Conservation (phyloP, 64 coral and sea anemone genomes). For the Anthopleura sola region DNA sequence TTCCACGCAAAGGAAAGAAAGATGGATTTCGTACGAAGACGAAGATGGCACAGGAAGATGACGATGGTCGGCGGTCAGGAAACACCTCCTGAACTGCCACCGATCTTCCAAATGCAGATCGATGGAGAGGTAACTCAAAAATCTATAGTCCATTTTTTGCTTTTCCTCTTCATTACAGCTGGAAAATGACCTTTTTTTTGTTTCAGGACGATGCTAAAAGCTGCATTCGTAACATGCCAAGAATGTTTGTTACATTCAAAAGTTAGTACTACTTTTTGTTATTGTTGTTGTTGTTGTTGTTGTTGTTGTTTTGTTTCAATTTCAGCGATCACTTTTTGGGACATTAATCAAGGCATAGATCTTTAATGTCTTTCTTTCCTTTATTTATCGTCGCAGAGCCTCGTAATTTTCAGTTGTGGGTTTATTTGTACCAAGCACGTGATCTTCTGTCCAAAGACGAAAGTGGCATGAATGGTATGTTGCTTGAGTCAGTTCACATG, state of each 20-base stretch:
- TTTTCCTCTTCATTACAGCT: neutral
- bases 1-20: slow-evolving; percentile 78
- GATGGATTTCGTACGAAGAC: slow-evolving; percentile 73
- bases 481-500: neutral
- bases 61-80: slow-evolving; percentile 30
- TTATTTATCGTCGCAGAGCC: neutral
- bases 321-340: no score
- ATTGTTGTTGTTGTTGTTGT: no score
- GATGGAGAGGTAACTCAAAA: slow-evolving; percentile 53
- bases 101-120: slow-evolving; percentile 53
- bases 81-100: slow-evolving; percentile 52
- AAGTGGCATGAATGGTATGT: slow-evolving; percentile 83
- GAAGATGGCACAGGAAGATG: slow-evolving; percentile 66
- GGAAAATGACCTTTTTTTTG: neutral
- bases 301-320: no score
- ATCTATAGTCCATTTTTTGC: neutral
- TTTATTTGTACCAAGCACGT: slow-evolving; percentile 87
- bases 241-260: slow-evolving; percentile 87
- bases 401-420: slow-evolving; percentile 72
- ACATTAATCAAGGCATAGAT: no score
- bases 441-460: slow-evolving; percentile 70
- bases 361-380: neutral
- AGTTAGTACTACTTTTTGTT: slow-evolving; percentile 52
- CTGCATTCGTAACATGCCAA: slow-evolving; percentile 40
- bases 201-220: slow-evolving; percentile 42